Base-by-base conservation (phyloP, 2,888 invertebrate species). In the Acholoe squamosa region DNA sequence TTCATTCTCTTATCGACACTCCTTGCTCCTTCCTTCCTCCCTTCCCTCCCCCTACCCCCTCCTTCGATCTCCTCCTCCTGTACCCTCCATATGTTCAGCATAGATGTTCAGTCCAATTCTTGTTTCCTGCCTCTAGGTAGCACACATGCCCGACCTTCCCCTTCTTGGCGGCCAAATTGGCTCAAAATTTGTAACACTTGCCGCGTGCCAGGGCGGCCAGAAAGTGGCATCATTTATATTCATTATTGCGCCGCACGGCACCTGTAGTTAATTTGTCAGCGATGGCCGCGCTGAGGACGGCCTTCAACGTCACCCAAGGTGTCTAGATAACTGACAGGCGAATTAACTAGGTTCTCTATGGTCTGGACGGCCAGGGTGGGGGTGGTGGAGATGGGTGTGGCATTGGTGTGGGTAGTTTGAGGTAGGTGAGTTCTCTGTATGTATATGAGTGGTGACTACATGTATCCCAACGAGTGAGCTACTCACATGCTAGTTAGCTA, bases 181-280 rank as follows among this genome's bases (percentile, higher is more conserved):
- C 77, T 71, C 89, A 76, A 77, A 89, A 89, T 89, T 89, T 89
- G 89, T 89, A 89, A 89, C 89, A 89, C 77, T 89, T 89, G 76
- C 76, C n/a, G 77, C 28, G 71, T 89, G 51, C 43, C 89, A n/a
- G 22, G 52, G 28, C 77, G 34, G 89, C 19, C 89, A 76, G 34
- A 89, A 89, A 89, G 89, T 89, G 89, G 89, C 89, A 71, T 77
- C 89, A 89, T 89, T 89, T 89, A 89, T 89, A 76, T 76, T 71
- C 56, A 76, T 77, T 77, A 77, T 89, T 71, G 89, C 77, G 89
- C 52, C 16, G 67, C 67, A 1, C 51, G 28, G 43, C 89, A 89
- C 51, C 89, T 89, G 89, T 89, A 76, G 76, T 89, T 76, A 89
- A 89, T 89, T 77, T 89, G 89, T 89, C 89, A 76, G 51, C 14